Evolutionary conservation across 1,140 invertebrate genomes (phyloP).

Genomic region (Coenobita brevimanus): DNA sequence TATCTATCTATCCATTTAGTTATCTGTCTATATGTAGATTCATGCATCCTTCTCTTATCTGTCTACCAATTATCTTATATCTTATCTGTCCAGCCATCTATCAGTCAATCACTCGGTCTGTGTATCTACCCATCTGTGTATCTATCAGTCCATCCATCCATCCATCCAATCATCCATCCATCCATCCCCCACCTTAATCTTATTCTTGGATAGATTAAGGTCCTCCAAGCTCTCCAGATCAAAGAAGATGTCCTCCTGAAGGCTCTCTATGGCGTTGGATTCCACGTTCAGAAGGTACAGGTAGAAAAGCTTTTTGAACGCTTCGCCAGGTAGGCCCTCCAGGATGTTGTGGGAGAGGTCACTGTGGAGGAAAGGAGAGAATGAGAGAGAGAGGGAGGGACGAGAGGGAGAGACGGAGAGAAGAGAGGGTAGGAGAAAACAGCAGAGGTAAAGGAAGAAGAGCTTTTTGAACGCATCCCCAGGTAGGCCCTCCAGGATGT

Average conservation of each 20-base stretch:
- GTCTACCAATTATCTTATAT: not conserved
- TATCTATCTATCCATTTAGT: no score
- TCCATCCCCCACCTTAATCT: conserved; percentile 66
- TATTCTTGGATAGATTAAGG: conserved; percentile 76
- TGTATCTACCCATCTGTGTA: not conserved
- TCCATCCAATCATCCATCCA: not conserved
- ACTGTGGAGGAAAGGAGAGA: conserved; percentile 13
- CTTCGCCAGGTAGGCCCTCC: conserved; percentile 75
- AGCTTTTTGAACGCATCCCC: conserved; percentile 77
- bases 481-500: conserved; percentile 79
- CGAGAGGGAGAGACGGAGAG: not conserved
- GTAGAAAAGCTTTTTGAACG: conserved; percentile 79
- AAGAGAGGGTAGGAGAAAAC: not conserved
- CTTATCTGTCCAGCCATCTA: not conserved
- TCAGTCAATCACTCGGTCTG: not conserved
- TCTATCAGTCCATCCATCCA: conserved; percentile 5
- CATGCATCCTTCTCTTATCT: not conserved
- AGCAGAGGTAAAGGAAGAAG: conserved; percentile 78
- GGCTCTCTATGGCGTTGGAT: conserved; percentile 79
- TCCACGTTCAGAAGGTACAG: conserved; percentile 82
- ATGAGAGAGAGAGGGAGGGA: not conserved
- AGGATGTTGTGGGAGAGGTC: conserved; percentile 85
- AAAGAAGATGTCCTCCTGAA: conserved; percentile 76
- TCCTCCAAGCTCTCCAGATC: conserved; percentile 76
- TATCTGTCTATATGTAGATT: no score